phyloP scores from a whole-genome alignment of 2,888 invertebrate species.

The Cabera pusaria region DNA sequence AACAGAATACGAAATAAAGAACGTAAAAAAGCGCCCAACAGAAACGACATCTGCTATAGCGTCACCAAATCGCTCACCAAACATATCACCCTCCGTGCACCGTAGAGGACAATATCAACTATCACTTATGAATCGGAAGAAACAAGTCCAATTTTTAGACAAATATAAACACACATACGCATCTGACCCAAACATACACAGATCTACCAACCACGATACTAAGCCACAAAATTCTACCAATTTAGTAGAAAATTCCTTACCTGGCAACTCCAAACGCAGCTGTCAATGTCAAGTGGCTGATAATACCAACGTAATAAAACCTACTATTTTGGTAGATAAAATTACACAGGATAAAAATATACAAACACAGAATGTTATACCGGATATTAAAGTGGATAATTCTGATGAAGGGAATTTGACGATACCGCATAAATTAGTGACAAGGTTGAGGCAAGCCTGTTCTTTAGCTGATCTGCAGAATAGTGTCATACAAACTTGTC shows the following conservation, averaged over 20 bases:
- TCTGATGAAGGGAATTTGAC: constrained; percentile 36
- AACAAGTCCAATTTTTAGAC: constrained; percentile 53
- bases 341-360: constrained; percentile 17
- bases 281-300: too few species aligned
- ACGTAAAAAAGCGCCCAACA: constrained; percentile 42
- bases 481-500: constrained; percentile 12
- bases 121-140: constrained; percentile 63
- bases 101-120: constrained; percentile 66
- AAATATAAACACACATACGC: constrained; percentile 54
- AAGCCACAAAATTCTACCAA: constrained; percentile 14
- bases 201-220: constrained; percentile 31
- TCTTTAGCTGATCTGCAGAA: constrained; percentile 65
- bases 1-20: constrained; percentile 69
- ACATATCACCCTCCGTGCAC: constrained; percentile 53
- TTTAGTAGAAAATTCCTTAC: constrained; percentile 6
- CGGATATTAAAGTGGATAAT: constrained; percentile 46
- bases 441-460: constrained; percentile 60
- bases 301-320: constrained; percentile 23
- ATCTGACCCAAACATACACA: constrained; percentile 68
- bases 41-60: constrained; percentile 55
- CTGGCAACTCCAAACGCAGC: constrained; percentile 7
- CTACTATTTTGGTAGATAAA: constrained; percentile 39
- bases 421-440: constrained; percentile 60
- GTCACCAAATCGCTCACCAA: constrained; percentile 61
- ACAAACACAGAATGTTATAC: constrained; percentile 24